phyloP scores from a whole-genome alignment of 2,113 vertebrate species.

The Podilymbus podiceps region DNA sequence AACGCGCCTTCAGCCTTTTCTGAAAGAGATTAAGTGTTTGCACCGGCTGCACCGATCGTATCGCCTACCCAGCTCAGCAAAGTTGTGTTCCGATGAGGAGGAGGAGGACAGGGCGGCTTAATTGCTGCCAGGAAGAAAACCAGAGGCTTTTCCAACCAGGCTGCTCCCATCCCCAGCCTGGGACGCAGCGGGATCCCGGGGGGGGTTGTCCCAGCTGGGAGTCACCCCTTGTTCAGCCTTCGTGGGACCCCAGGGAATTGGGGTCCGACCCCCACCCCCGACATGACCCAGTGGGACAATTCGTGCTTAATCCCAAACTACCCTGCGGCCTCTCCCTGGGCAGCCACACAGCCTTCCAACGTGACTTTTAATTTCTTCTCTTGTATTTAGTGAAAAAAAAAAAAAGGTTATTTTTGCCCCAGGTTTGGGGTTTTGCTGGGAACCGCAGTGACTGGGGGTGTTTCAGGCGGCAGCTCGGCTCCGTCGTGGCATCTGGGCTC shows the following conservation, averaged over 20 bases:
- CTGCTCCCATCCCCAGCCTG: accelerated
- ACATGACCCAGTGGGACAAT: not conserved
- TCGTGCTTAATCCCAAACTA: not conserved
- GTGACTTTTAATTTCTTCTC: accelerated
- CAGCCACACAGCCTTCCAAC: not conserved
- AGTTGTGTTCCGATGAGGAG: accelerated
- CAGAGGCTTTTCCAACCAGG: not conserved
- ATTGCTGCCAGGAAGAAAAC: not conserved
- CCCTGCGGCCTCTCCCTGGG: not conserved
- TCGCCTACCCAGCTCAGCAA: not conserved
- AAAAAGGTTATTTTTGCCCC: not conserved
- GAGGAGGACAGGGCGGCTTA: not conserved
- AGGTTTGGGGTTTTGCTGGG: not conserved
- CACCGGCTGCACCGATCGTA: not conserved
- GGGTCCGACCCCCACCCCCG: accelerated
- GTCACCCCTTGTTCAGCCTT: not conserved
- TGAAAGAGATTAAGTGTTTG: not conserved
- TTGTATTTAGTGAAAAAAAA: not conserved
- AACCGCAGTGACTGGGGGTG: not conserved
- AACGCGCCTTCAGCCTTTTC: not conserved
- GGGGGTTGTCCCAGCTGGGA: not conserved
- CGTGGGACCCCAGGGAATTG: accelerated
- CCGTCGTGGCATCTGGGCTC: not conserved
- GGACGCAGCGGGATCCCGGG: not conserved
- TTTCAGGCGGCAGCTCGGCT: not conserved